phyloP scores from a whole-genome alignment of 2,113 vertebrate genomes.

The Ancistrus triradiatus region DNA sequence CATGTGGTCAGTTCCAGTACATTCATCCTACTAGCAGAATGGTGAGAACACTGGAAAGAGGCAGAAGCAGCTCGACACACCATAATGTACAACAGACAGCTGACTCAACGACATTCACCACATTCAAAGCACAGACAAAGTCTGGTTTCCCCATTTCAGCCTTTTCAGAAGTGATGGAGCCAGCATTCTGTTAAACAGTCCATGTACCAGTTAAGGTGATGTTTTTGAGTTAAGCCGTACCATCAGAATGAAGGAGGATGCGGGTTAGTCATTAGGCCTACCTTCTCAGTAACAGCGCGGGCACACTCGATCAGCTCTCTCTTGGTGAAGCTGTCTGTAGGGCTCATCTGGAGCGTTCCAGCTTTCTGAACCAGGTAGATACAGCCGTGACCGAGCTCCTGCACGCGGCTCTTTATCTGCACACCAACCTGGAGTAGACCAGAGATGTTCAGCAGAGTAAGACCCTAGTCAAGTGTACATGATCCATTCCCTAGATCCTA shows the following conservation, averaged over 20 bases:
- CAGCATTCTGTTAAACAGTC: no score
- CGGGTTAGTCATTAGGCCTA: slow-evolving; percentile 51
- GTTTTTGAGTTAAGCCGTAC: not conserved
- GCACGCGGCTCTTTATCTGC: slow-evolving; percentile 89
- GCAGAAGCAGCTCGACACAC: no score
- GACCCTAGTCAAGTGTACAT: not conserved
- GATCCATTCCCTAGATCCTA: slow-evolving; percentile 18
- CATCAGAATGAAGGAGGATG: not conserved
- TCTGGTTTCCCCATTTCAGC: no score
- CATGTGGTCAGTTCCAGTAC: no score
- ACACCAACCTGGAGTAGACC: slow-evolving; percentile 80
- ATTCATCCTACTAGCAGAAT: no score
- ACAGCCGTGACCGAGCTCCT: slow-evolving; percentile 93
- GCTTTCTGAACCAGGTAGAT: slow-evolving; percentile 98
- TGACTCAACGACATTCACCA: no score
- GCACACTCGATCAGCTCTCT: slow-evolving; percentile 94
- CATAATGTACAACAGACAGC: no score
- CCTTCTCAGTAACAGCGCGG: slow-evolving; percentile 92
- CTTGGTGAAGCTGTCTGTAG: slow-evolving; percentile 93
- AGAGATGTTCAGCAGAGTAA: not conserved
- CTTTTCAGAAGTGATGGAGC: no score
- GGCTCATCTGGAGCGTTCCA: slow-evolving; percentile 92
- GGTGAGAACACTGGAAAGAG: no score
- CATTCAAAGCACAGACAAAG: no score
- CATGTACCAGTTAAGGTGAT: no score